A percentile compares a stretch with the other conserved stretches of the same genome.
These are phyloP conservation scores for Varroa destructor DNA, from an alignment of 1,140 invertebrate species.

Conservation along the genomic window DNA sequence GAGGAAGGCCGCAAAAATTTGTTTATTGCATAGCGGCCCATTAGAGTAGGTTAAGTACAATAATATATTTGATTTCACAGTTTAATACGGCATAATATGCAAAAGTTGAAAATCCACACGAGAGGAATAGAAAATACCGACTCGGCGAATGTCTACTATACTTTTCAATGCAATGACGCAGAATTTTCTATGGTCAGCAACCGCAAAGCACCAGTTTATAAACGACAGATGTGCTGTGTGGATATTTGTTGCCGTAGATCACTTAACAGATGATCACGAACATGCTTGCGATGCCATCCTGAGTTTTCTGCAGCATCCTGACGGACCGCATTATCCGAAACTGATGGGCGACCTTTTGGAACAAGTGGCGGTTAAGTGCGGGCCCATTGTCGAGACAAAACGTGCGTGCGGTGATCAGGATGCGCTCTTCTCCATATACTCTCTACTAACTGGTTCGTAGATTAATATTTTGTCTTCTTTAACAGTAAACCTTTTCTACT, in stretches of 20 bases:
- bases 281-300: constrained; percentile 10
- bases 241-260: not conserved
- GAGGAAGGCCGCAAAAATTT: not conserved
- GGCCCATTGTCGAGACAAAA: not conserved
- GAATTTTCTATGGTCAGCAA: too few species aligned
- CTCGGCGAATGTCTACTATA: too few species aligned
- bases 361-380: not conserved
- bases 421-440: constrained; percentile 2
- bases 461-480: not conserved
- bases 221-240: not conserved
- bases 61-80: too few species aligned
- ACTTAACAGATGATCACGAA: constrained; percentile 6
- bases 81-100: too few species aligned
- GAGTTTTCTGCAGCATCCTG: constrained; percentile 8
- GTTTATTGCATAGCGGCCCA: not conserved
- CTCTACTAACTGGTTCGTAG: not conserved
- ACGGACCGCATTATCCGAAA: not conserved
- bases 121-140: too few species aligned
- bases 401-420: not conserved
- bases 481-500: not conserved
- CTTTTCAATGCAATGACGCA: too few species aligned
- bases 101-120: too few species aligned
- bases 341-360: not conserved
- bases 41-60: not conserved
- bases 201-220: not conserved